These are phyloP conservation scores for Scyliorhinus canicula DNA, from an alignment of 2,797 vertebrate genomes.

Conservation along the genomic window DNA sequence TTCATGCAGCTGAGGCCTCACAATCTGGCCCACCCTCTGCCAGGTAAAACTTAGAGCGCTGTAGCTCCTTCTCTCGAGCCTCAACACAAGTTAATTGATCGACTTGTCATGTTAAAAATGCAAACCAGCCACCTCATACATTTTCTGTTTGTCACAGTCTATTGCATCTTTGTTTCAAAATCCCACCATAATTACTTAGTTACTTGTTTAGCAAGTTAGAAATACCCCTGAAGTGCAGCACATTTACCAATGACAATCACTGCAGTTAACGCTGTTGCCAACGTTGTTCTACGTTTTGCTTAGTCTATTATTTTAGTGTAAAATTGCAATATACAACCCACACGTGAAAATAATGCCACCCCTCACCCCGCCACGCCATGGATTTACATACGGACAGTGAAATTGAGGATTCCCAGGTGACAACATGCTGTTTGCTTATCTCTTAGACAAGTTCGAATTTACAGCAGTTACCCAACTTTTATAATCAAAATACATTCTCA, in stretches of 20 bases:
- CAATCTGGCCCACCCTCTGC: neutral
- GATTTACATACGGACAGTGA: neutral
- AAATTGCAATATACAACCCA: neutral
- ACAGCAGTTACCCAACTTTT: neutral
- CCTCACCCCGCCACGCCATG: neutral
- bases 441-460: neutral
- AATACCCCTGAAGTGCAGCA: neutral
- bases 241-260: neutral
- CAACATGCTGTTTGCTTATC: neutral
- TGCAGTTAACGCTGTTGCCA: neutral
- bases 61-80: neutral
- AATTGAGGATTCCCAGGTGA: neutral
- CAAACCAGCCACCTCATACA: neutral
- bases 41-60: neutral
- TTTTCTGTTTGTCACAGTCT: neutral
- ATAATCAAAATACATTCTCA: neutral
- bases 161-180: neutral
- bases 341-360: neutral
- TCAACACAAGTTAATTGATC: neutral
- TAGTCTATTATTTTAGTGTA: neutral
- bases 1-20: neutral
- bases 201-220: neutral
- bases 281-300: neutral
- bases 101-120: neutral
- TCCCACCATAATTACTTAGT: neutral